Evolutionary conservation across 2,888 invertebrate species (phyloP), one percentile per base, ranked within the genome.

Genomic region (Ganaspis brasiliensis): DNA sequence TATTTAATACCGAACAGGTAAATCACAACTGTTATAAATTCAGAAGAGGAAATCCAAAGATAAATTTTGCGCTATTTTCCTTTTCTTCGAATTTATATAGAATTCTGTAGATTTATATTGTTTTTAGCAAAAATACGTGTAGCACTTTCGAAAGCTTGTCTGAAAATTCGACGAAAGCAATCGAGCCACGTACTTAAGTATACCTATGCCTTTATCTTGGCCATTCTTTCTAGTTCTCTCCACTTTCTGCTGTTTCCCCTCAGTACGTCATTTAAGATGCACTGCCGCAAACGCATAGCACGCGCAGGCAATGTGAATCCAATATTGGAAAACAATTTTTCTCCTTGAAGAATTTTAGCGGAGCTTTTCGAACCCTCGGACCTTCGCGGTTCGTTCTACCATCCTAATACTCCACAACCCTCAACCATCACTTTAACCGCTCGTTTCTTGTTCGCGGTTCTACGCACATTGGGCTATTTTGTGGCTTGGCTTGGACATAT

Each of bases 241-340:
- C 73, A 77, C 77, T 59, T 70, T 78, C 72, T 70, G 78, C 55
- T 40, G 8, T 31, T 45, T 72, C 74, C 45, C 73, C 73, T 76
- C 81, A 74, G 73, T 80, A 77, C 81, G 81, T 86, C 86, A 88
- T 89, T 89, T 87, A 81, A 86, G 83, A 89, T 89, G 88, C 89
- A 85, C 84, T 81, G 81, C 83, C 81, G 83, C 86, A 84, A 86
- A 81, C 84, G 83, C 79, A 74, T 73, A 71, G 80, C 80, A 85
- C 83, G 86, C 82, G 83, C 81, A 80, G 79, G 80, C 89, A 86
- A 88, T 87, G 87, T 79, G 87, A 89, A 89, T 89, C 87, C 89
- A 91, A 92, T 92, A 92, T 92, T 90, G 92, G 92, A 92, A 92
- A 92, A 92, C 92, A 92, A 92, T 92, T 92, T 92, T 91, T 92